Evolutionary conservation across 2,113 vertebrate species (phyloP), one percentile per base, ranked within the genome.

Genomic region (Dendrocopos noguchii): DNA sequence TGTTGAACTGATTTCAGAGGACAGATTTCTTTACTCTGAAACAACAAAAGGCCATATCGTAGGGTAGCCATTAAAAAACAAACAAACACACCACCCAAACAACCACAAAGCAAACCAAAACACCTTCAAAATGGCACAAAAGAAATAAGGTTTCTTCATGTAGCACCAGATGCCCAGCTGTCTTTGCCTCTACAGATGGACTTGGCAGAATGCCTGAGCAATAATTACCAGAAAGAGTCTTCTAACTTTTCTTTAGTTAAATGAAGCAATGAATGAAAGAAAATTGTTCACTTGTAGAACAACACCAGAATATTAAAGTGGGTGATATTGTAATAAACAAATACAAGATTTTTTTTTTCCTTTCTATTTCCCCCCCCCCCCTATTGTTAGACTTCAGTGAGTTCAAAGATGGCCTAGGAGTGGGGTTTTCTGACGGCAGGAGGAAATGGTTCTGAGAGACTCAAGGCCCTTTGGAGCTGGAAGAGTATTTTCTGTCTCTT

Each of bases 141-240:
- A 95, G 84, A 85, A 42, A 18, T 42, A 73, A 28, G 12, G 5
- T 39, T 65, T 50, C 13, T 91, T 70, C 63, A n/a, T 91, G 80
- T 46, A 33, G 28, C 0, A 15, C 72, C 25, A 73, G 63, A 46
- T 68, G 12, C 60, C 56, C 47, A 80, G 73, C 92, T 94, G 53
- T 44, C 68, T 90, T 83, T 91, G 74, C 92, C 44, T 80, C 81
- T 95, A 87, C 94, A 95, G 93, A 80, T 76, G 78, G 53, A 47
- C 67, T 89, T 93, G 93, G 80, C 81, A 74, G 60, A 53, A 74
- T 28, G 79, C 81, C 93, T 74, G 44, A 67, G 63, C 66, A 88
- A 66, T 76, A 67, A 73, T 75, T 18, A 6, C 36, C n/a, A 60
- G 46, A 88, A 94, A 86, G 36, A 78, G 55, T 91, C 71, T 76